Evolutionary conservation across 2,113 vertebrate genomes (phyloP).

Genomic region (Nicator chloris): DNA sequence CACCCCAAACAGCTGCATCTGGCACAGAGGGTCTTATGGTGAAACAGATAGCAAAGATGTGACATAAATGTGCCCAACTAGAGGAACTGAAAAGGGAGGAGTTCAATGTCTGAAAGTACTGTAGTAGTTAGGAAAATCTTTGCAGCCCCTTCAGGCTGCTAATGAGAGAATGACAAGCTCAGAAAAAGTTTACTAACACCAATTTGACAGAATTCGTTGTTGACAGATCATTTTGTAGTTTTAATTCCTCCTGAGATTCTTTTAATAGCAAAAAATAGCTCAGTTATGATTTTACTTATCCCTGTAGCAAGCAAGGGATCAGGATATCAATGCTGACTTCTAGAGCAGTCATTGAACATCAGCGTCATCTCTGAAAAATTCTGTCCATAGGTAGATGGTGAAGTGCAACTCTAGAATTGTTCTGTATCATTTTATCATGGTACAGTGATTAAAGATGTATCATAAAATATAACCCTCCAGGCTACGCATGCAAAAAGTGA

Average conservation of each 20-base stretch:
- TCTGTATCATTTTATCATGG: background rate
- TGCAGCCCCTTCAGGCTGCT: background rate
- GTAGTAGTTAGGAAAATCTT: background rate
- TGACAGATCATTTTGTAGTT: background rate
- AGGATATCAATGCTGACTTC: background rate
- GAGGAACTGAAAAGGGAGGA: background rate
- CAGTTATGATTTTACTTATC: background rate
- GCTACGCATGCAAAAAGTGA: background rate
- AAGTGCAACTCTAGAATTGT: background rate
- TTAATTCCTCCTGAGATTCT: background rate
- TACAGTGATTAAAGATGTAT: background rate
- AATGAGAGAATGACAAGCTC: background rate
- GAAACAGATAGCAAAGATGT: background rate
- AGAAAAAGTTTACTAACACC: background rate
- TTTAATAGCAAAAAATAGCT: background rate
- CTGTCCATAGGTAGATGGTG: background rate
- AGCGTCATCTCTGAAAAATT: background rate
- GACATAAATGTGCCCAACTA: background rate
- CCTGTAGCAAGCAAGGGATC: background rate
- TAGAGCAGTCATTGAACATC: background rate
- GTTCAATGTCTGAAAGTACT: background rate
- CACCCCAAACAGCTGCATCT: background rate
- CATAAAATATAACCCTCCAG: background rate
- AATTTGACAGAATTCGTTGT: background rate
- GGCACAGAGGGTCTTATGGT: accelerated